Conservation (phyloP, 2,113 vertebrate species). For the Trachemys scripta region DNA sequence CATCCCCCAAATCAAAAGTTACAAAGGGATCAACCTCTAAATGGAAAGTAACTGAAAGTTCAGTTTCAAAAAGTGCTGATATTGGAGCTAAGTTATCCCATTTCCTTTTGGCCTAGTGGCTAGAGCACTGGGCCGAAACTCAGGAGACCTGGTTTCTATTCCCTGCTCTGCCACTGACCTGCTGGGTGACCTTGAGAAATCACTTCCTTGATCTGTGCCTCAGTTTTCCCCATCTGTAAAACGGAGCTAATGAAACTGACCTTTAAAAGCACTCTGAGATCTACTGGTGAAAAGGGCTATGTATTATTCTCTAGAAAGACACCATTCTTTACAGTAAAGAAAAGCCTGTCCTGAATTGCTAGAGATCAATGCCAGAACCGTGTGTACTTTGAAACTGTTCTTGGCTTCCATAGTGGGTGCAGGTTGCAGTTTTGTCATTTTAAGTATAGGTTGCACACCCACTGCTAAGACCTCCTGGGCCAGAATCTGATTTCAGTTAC, state of each 20-base stretch:
- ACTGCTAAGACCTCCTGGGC: not conserved
- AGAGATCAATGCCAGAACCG: not conserved
- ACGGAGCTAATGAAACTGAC: not conserved
- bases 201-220: not conserved
- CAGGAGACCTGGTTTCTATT: not conserved
- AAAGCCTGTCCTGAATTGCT: slow-evolving; percentile 19
- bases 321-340: slow-evolving; percentile 21
- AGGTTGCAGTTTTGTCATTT: not conserved
- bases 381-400: not conserved
- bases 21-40: not conserved
- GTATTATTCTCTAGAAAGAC: slow-evolving; percentile 17
- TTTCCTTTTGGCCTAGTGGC: not conserved
- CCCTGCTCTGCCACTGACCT: not conserved
- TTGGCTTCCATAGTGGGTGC: not conserved
- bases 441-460: fast-evolving
- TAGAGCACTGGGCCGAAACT: not conserved
- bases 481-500: not conserved
- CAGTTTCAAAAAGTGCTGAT: not conserved
- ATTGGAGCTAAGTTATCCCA: not conserved
- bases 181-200: not conserved
- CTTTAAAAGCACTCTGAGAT: not conserved
- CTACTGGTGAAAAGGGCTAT: not conserved
- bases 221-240: not conserved
- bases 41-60: not conserved
- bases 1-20: not conserved